Evolutionary conservation across 2,888 invertebrate species (phyloP).

Genomic region (Agapostemon virescens): DNA sequence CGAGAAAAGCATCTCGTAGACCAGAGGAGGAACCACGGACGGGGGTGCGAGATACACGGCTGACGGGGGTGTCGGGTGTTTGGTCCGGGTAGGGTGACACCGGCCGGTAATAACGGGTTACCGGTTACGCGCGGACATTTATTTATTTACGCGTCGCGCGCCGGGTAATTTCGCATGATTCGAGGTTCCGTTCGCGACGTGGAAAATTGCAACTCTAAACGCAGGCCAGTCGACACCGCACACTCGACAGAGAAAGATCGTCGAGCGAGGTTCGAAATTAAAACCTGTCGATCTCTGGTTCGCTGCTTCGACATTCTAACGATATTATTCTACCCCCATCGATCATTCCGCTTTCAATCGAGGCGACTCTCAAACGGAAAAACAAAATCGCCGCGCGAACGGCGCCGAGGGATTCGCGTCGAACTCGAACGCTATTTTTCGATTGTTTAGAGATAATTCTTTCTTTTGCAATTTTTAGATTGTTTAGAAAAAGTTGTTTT

Average conservation of each 20-base stretch:
- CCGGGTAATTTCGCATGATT: conserved; percentile 72
- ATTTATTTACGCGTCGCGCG: conserved; percentile 74
- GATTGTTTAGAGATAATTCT: neutral
- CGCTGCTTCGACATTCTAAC: neutral
- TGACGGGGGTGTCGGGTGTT: conserved; percentile 51
- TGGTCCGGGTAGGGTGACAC: conserved; percentile 69
- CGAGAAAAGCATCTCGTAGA: conserved; percentile 19
- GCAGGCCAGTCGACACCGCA: conserved; percentile 19
- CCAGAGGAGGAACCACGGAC: conserved; percentile 16
- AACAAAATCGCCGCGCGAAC: no score
- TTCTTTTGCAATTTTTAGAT: neutral
- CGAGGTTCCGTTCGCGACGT: conserved; percentile 69
- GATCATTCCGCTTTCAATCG: neutral
- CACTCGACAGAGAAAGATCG: conserved; percentile 23
- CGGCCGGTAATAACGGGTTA: conserved; percentile 75
- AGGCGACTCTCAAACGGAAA: neutral
- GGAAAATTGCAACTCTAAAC: conserved; percentile 68
- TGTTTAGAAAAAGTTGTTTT: neutral
- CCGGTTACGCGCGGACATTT: conserved; percentile 72
- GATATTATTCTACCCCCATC: neutral
- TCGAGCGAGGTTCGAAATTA: neutral
- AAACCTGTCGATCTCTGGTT: neutral
- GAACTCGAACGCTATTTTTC: no score
- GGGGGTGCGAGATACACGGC: conserved; percentile 14
- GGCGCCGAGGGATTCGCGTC: no score